Evolutionary conservation across 2,797 vertebrate genomes (phyloP), one percentile per base, ranked within the genome.

Genomic region (Anabas testudineus): DNA sequence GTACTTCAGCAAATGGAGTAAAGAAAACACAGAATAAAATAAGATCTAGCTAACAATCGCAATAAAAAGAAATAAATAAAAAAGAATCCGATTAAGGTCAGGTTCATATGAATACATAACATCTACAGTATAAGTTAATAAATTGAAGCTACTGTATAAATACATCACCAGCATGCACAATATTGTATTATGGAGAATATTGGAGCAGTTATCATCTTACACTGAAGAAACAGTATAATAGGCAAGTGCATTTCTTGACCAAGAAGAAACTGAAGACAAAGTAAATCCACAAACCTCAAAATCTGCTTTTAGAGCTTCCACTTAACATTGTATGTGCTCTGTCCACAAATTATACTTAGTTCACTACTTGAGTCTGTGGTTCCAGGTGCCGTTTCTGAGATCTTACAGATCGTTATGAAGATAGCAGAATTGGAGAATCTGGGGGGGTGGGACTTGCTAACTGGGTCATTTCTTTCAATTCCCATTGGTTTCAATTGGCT

Each of bases 111-210:
- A 97, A 97, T 99, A 98, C 96, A 94, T 97, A 98, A 98, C 96
- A 97, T 94, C 96, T 97, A 97, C 95, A 95, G 94, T 95, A 96
- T 96, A 97, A 97, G 96, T 97, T 97, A 97, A 96, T 97, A 93
- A 97, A 97, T 95, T 94, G 95, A 96, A 98, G 96, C 97, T 98
- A 98, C 96, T 93, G 94, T 96, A 97, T 97, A 99, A 98, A 97
- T 97, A 97, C 97, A 93, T 98, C 96, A 98, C 96, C 95, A 95
- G 96, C 97, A 98, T 98, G 97, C 97, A 98, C 96, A 95, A 95
- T 96, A 97, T 95, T 95, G 95, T 96, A 96, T 95, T 95, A 95
- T 95, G 95, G 95, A 94, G 92, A 96, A 94, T 97, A 97, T 95
- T 95, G 95, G 95, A 97, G 96, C 95, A 94, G 95, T 96, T 94